A percentile compares a stretch with the other conserved stretches of the same genome.
phyloP scores from a whole-genome alignment of 1,140 invertebrate species.

The Arctopsyche grandis region DNA sequence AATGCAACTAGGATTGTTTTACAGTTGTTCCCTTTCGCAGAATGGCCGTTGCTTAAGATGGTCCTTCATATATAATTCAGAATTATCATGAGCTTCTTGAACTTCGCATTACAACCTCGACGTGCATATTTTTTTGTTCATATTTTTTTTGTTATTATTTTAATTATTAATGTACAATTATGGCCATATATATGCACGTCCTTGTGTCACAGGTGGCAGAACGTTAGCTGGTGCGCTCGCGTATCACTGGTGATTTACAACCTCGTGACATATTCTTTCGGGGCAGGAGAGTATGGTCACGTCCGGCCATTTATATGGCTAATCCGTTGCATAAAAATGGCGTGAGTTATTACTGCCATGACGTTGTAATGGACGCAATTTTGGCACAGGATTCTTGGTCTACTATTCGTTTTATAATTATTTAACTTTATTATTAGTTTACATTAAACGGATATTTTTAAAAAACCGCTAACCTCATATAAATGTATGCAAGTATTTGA shows the following conservation, averaged over 20 bases:
- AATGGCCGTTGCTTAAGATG: not conserved
- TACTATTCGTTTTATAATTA: not conserved
- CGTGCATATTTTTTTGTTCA: not conserved
- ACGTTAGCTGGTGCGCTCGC: not conserved
- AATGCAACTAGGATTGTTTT: slow-evolving; percentile 42
- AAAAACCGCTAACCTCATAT: no score
- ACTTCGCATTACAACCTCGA: not conserved
- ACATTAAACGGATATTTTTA: no score
- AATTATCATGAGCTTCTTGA: not conserved
- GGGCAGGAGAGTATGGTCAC: slow-evolving; percentile 19
- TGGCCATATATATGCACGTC: not conserved
- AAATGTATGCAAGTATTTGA: not conserved
- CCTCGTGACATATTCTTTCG: slow-evolving; percentile 16
- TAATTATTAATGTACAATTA: slow-evolving; percentile 10
- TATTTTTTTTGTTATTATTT: not conserved
- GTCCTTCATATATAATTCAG: not conserved
- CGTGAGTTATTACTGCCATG: slow-evolving; percentile 18
- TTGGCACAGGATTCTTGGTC: not conserved
- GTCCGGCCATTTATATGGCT: slow-evolving; percentile 21
- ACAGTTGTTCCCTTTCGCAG: slow-evolving; percentile 12
- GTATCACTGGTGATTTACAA: slow-evolving; percentile 19
- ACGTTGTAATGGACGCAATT: slow-evolving; percentile 9
- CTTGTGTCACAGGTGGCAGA: slow-evolving; percentile 11
- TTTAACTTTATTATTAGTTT: not conserved
- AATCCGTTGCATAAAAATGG: slow-evolving; percentile 24